A percentile compares a stretch with the other conserved stretches of the same genome.
phyloP scores from a whole-genome alignment of 1,140 invertebrate genomes.

The Drosophila prosaltans region DNA sequence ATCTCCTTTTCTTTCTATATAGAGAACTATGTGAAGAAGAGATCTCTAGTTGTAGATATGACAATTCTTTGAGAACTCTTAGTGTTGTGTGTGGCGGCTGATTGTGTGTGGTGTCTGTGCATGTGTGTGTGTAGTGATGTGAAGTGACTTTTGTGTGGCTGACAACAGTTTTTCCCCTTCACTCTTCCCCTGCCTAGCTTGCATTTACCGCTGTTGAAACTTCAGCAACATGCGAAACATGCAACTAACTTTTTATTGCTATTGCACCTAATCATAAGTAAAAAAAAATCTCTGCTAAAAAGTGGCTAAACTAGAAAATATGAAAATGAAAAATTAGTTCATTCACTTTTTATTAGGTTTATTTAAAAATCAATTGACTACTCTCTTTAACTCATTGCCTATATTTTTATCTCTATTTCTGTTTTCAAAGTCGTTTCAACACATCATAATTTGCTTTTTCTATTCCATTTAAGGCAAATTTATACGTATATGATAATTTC shows the following conservation, averaged over 20 bases:
- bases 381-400: no score
- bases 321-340: no score
- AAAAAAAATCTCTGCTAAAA: neutral
- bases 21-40: neutral
- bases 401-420: neutral
- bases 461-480: no score
- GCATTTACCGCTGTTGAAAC: neutral
- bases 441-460: no score
- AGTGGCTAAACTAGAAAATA: neutral
- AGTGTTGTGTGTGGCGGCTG: slow-evolving; percentile 11
- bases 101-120: neutral
- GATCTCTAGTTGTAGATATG: slow-evolving; percentile 50
- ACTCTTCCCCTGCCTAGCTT: neutral
- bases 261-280: slow-evolving; percentile 6
- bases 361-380: no score
- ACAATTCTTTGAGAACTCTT: slow-evolving; percentile 41
- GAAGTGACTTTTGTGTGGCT: slow-evolving; percentile 33
- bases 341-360: no score
- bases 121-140: slow-evolving; percentile 32
- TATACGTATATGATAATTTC: neutral
- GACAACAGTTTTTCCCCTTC: slow-evolving; percentile 25
- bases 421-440: no score
- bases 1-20: no score
- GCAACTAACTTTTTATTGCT: slow-evolving; percentile 5
- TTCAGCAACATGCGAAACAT: slow-evolving; percentile 16